Evolutionary conservation across 2,888 invertebrate genomes (phyloP), one percentile per base, ranked within the genome.

Genomic region (Aleiodes alternator): DNA sequence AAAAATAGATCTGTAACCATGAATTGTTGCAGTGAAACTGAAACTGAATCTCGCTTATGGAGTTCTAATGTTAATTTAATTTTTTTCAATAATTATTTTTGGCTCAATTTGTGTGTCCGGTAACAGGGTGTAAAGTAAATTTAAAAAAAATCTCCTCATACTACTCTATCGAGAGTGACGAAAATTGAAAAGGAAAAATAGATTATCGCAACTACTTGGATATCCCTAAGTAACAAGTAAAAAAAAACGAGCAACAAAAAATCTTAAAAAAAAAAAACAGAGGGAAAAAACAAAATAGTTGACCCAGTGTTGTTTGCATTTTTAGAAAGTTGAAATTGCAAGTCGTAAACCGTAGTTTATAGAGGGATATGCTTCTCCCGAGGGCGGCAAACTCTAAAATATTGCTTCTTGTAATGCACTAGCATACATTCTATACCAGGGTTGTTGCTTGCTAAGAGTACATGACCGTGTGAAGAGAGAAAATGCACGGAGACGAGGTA

Each of bases 331-430:
- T 85, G 82, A 85, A 87, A 87, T 87, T 85, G 85, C 82, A 78
- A 82, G 80, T 83, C 84, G 83, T 85, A 84, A 86, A 87, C 81
- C 79, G 82, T 83, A 81, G 82, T 86, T 87, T 87, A 86, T 85
- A 82, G 81, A 78, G 75, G 75, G 80, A 78, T 79, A 80, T 79
- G 79, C 80, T 79, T 78, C 73, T 69, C 77, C 61, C 73, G 56
- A 76, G 78, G 74, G 78, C 76, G 72, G 79, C 77, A 84, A 85
- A 86, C 82, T 84, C 82, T 81, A 83, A 87, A 86, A 86, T 86
- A 87, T 86, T 82, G 82, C 84, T 82, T 77, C 80, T 83, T 83
- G 82, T 83, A 84, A 85, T 85, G 84, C 82, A 77, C 73, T 76
- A 23, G 82, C 81, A 82, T 84, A 82, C 84, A 80, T 85, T 83